These are phyloP conservation scores for Lingula anatina DNA, from an alignment of 2,888 invertebrate genomes.

Conservation along the genomic window DNA sequence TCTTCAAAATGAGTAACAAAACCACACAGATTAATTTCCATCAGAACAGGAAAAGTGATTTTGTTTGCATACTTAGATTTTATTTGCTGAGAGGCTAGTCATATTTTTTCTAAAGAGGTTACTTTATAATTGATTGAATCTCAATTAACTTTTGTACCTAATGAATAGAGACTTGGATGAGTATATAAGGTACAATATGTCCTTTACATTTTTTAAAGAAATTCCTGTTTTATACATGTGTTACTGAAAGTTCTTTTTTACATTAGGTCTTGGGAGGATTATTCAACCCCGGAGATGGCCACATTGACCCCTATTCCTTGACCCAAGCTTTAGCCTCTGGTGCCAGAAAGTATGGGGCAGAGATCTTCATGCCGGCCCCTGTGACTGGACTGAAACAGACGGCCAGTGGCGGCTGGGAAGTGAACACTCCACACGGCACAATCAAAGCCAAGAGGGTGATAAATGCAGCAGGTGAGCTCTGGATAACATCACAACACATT, in stretches of 20 bases:
- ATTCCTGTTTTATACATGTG: too few relatives aligned
- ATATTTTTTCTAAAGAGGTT: too few relatives aligned
- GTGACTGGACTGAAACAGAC: constrained; percentile 32
- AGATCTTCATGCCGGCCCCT: constrained; percentile 28
- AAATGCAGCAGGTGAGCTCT: constrained; percentile 48
- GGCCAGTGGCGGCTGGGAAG: constrained; percentile 40
- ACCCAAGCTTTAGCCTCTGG: constrained; percentile 53
- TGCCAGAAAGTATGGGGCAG: constrained; percentile 48
- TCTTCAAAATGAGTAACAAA: too few relatives aligned
- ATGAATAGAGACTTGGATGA: too few relatives aligned
- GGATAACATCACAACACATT: background rate
- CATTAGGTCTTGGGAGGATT: constrained; percentile 50
- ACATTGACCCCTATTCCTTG: constrained; percentile 53
- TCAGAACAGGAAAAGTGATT: too few relatives aligned
- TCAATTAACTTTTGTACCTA: too few relatives aligned
- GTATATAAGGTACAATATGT: too few relatives aligned
- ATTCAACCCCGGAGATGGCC: constrained; percentile 53
- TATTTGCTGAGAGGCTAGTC: too few relatives aligned
- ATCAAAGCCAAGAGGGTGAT: constrained; percentile 48
- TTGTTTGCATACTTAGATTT: too few relatives aligned
- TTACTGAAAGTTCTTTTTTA: background rate
- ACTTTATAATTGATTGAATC: too few relatives aligned
- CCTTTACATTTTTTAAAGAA: too few relatives aligned
- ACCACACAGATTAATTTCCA: too few relatives aligned
- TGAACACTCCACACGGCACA: constrained; percentile 39